Evolutionary conservation across 2,113 vertebrate genomes (phyloP).

Genomic region (Orientallactaga bullata): DNA sequence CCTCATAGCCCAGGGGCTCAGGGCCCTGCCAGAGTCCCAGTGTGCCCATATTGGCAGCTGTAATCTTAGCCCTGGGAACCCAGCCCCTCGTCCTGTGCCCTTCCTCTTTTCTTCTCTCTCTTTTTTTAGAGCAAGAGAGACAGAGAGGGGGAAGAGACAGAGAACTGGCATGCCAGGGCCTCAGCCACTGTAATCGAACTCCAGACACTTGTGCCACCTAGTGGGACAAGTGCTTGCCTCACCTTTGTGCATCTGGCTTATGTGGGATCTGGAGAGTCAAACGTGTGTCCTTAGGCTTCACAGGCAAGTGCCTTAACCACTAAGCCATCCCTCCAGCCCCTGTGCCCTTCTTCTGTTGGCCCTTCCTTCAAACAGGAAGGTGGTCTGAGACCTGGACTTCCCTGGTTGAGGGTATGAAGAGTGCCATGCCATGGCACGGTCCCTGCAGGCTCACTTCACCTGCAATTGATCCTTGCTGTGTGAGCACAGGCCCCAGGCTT

Average conservation of each 20-base stretch:
- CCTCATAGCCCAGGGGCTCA: rapidly evolving
- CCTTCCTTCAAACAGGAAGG: background rate
- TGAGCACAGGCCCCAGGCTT: rapidly evolving
- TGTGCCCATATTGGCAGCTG: no score
- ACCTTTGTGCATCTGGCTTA: no score
- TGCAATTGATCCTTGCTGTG: background rate
- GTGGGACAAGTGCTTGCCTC: no score
- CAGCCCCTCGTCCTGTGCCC: background rate
- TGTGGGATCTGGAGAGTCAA: no score
- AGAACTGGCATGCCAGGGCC: no score
- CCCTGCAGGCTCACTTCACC: background rate
- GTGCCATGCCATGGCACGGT: rapidly evolving
- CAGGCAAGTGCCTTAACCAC: no score
- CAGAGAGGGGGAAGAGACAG: no score
- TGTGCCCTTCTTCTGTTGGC: rapidly evolving
- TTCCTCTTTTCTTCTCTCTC: no score
- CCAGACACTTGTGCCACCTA: no score
- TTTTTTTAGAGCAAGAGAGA: no score
- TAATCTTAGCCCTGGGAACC: background rate
- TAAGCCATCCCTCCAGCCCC: background rate
- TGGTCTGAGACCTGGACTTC: rapidly evolving
- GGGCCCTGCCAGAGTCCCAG: background rate
- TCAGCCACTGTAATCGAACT: no score
- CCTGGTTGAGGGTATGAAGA: background rate
- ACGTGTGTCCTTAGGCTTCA: no score